Conservation (phyloP, 2,888 invertebrate genomes). For the Drosophila prolongata region DNA sequence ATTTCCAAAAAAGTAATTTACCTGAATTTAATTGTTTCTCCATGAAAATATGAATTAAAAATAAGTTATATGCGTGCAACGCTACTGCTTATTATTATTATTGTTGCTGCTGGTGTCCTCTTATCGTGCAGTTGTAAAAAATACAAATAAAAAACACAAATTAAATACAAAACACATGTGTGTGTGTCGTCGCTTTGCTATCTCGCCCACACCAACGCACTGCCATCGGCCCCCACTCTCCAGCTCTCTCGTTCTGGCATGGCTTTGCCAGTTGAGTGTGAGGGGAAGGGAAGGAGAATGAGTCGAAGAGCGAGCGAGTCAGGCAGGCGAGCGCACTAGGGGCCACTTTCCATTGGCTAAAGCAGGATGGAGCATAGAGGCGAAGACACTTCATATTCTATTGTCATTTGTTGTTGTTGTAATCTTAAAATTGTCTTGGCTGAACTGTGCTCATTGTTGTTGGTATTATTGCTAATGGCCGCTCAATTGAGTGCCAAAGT, state of each 20-base stretch:
- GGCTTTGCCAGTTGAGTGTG: constrained; percentile 2
- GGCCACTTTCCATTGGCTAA: not conserved
- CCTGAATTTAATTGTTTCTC: constrained; percentile 28
- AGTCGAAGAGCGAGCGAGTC: constrained; percentile 19
- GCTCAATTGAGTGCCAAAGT: constrained; percentile 79
- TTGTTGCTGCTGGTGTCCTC: constrained; percentile 33
- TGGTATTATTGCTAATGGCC: constrained; percentile 72
- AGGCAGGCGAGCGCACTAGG: constrained; percentile 22
- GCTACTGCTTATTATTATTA: constrained; percentile 35
- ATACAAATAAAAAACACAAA: constrained; percentile 22
- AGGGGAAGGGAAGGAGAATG: not conserved
- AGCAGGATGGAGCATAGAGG: constrained; percentile 19
- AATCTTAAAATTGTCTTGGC: constrained; percentile 77
- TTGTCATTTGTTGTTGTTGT: constrained; percentile 73
- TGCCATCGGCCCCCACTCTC: constrained; percentile 16
- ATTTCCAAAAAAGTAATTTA: constrained; percentile 16
- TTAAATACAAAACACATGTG: constrained; percentile 14
- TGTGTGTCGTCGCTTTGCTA: constrained; percentile 29
- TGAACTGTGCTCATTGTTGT: constrained; percentile 45
- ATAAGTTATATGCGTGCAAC: constrained; percentile 35
- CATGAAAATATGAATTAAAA: constrained; percentile 21
- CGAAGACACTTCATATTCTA: constrained; percentile 74
- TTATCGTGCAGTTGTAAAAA: constrained; percentile 53
- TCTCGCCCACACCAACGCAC: constrained; percentile 36
- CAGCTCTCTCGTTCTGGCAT: constrained; percentile 15